Percentiles rank a stretch among this genome's conserved stretches.
Conservation (phyloP, 2,113 vertebrate genomes). For the Cebidichthys violaceus region DNA sequence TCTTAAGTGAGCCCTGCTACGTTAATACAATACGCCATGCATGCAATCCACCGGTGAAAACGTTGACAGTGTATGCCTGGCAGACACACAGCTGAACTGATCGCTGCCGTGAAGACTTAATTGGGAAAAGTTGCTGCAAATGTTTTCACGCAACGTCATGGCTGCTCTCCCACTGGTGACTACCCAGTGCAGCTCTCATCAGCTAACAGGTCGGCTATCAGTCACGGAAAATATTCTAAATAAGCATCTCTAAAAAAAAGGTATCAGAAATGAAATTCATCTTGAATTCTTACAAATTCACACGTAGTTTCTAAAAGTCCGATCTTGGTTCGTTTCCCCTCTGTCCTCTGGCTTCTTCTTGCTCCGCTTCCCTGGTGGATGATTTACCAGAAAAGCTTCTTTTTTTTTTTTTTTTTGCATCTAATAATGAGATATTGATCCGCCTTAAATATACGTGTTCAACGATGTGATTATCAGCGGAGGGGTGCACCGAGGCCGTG, state of each 20-base stretch:
- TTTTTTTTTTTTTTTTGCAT: constrained; percentile 58
- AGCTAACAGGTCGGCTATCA: not conserved
- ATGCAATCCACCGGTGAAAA: no score
- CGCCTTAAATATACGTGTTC: constrained; percentile 38
- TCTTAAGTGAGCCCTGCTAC: no score
- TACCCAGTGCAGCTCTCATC: no score
- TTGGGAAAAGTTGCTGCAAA: no score
- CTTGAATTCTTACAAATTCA: not conserved
- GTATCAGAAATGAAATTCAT: not conserved
- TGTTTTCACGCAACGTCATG: no score
- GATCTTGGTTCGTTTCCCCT: not conserved
- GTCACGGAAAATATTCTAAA: not conserved
- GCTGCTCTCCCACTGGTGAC: no score
- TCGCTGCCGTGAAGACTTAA: no score
- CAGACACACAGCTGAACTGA: no score
- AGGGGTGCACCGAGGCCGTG: constrained; percentile 17
- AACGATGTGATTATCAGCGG: constrained; percentile 51
- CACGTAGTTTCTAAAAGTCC: constrained; percentile 6
- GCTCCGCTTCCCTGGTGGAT: constrained; percentile 9
- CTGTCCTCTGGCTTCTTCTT: not conserved
- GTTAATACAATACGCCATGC: no score
- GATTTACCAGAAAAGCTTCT: constrained; percentile 42
- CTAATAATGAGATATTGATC: constrained; percentile 75
- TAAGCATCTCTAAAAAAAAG: not conserved
- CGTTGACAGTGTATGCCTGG: no score